Percentiles rank a stretch among this genome's conserved stretches.
phyloP scores from a whole-genome alignment of 2,113 vertebrate genomes.

The Petroica traversi region DNA sequence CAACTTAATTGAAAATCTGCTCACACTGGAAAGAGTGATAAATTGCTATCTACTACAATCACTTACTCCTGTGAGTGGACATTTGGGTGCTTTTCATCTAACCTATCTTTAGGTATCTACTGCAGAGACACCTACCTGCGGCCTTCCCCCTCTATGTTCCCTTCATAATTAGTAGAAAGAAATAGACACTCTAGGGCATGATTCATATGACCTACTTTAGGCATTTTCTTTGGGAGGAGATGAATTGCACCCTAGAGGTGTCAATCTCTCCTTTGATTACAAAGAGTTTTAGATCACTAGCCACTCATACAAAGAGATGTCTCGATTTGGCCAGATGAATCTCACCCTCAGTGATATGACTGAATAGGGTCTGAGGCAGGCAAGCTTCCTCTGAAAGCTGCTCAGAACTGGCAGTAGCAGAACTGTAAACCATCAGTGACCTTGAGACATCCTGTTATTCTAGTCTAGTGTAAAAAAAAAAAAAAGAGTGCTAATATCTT shows the following conservation, averaged over 20 bases:
- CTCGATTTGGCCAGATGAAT: slow-evolving; percentile 26
- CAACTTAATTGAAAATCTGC: background rate
- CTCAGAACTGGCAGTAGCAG: background rate
- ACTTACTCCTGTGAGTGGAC: background rate
- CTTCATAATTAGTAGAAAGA: slow-evolving; percentile 10
- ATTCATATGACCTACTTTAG: slow-evolving; percentile 34
- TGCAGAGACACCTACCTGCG: background rate
- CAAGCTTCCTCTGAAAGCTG: background rate
- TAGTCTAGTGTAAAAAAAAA: background rate
- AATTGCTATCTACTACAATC: background rate
- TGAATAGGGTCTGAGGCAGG: background rate
- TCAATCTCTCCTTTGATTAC: slow-evolving; percentile 17
- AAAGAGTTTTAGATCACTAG: slow-evolving; percentile 22
- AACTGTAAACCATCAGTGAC: background rate
- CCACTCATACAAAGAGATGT: background rate
- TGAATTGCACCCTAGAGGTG: slow-evolving; percentile 21
- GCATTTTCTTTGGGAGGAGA: background rate
- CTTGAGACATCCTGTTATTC: background rate
- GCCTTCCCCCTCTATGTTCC: background rate
- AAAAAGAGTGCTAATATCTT: background rate
- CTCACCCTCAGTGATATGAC: background rate
- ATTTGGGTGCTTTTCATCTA: background rate
- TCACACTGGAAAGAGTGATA: background rate
- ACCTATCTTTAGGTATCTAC: background rate
- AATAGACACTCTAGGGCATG: background rate